Evolutionary conservation across 2,113 vertebrate species (phyloP).

Genomic region (Pundamilia nyererei): DNA sequence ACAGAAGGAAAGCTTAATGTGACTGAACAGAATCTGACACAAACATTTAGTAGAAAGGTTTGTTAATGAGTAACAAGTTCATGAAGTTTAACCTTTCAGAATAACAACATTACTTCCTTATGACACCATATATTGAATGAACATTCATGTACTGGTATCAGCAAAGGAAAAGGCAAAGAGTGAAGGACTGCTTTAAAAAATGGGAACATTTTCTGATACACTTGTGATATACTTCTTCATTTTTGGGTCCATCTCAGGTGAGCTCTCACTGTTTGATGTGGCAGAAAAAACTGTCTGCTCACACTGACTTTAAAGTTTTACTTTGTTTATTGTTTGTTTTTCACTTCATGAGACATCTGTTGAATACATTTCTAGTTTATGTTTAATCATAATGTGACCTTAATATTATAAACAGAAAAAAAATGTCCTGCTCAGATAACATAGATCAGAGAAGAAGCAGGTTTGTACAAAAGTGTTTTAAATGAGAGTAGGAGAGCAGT

Average conservation of each 20-base stretch:
- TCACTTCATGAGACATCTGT: not conserved
- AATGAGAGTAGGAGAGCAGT: not conserved
- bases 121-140: accelerated
- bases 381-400: not conserved
- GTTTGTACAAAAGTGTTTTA: not conserved
- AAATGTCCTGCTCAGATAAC: accelerated
- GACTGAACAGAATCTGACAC: not conserved
- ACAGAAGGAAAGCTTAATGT: not conserved
- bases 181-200: accelerated
- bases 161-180: accelerated
- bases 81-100: not conserved
- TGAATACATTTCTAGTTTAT: not conserved
- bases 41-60: not conserved
- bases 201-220: accelerated
- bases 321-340: not conserved
- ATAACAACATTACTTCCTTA: not conserved
- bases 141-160: accelerated
- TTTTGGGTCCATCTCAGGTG: accelerated
- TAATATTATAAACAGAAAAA: no score
- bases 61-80: not conserved
- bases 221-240: not conserved
- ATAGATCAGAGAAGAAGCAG: not conserved
- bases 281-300: not conserved
- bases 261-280: accelerated
- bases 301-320: not conserved